Evolutionary conservation across 1,140 invertebrate genomes (phyloP).

Genomic region (Armadillidium nasatum): DNA sequence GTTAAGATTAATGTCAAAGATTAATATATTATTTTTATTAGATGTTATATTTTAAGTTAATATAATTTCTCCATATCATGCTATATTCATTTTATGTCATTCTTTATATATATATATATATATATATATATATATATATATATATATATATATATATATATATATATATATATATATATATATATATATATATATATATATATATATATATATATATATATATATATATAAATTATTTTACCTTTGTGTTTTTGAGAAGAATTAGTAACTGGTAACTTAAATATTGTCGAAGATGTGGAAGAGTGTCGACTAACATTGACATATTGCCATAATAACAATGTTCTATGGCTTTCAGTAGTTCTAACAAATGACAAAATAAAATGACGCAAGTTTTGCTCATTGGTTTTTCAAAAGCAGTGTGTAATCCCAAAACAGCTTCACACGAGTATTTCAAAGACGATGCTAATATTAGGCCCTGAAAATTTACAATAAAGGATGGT

Average conservation of each 20-base stretch:
- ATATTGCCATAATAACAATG: background rate
- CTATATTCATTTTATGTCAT: no score
- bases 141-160: no score
- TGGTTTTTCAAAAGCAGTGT: background rate
- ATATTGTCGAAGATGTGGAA: constrained; percentile 7
- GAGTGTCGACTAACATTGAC: background rate
- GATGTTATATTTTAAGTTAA: no score
- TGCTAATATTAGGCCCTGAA: background rate
- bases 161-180: no score
- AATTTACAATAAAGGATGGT: background rate
- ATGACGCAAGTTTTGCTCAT: background rate
- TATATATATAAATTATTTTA: background rate
- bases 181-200: no score
- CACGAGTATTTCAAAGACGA: background rate
- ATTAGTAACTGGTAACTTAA: background rate
- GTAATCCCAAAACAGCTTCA: background rate
- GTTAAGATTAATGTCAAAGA: no score
- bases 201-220: no score
- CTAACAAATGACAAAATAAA: background rate
- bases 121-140: no score
- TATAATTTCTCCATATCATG: no score
- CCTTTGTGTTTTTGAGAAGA: background rate
- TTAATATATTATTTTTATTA: no score
- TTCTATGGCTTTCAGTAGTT: background rate
- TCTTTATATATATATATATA: no score